phyloP scores from a whole-genome alignment of 30 jellyfish, hydroid and myxozoan genomes.

The Aurelia aurita region DNA sequence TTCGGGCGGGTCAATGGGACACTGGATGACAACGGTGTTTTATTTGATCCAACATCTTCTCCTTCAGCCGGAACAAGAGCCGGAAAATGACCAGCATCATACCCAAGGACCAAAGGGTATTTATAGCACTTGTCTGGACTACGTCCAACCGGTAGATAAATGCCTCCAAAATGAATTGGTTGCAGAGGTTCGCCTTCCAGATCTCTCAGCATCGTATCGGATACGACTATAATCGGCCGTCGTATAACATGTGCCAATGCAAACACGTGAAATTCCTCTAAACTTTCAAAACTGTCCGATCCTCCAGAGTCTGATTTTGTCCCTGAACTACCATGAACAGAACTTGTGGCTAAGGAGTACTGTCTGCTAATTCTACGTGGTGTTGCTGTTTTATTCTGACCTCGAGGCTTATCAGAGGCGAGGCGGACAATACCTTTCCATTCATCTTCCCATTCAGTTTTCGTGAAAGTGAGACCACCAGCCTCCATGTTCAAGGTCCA shows the following conservation, averaged over 20 bases:
- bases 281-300: conserved; percentile 80
- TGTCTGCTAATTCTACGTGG: conserved; percentile 78
- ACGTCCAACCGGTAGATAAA: conserved; percentile 81
- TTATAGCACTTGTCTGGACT: conserved; percentile 71
- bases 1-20: conserved; percentile 59
- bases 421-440: conserved; percentile 86
- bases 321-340: background rate
- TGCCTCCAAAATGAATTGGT: conserved; percentile 92
- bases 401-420: conserved; percentile 82
- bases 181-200: conserved; percentile 79
- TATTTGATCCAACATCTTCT: conserved; percentile 58
- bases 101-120: conserved; percentile 88
- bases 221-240: conserved; percentile 87
- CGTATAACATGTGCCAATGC: conserved; percentile 84
- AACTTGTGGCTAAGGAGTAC: conserved; percentile 54
- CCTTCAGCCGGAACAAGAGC: conserved; percentile 97
- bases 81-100: conserved; percentile 92
- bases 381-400: conserved; percentile 32
- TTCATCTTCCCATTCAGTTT: conserved; percentile 85
- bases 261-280: conserved; percentile 90
- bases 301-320: conserved; percentile 41
- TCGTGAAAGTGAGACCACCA: conserved; percentile 86
- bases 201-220: conserved; percentile 88
- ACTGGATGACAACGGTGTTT: conserved; percentile 57
- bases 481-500: conserved; percentile 88